Percentiles rank a stretch among this genome's conserved stretches.
These are phyloP conservation scores for Nyctibius bracteatus DNA, from an alignment of 2,113 vertebrate species.

Conservation along the genomic window DNA sequence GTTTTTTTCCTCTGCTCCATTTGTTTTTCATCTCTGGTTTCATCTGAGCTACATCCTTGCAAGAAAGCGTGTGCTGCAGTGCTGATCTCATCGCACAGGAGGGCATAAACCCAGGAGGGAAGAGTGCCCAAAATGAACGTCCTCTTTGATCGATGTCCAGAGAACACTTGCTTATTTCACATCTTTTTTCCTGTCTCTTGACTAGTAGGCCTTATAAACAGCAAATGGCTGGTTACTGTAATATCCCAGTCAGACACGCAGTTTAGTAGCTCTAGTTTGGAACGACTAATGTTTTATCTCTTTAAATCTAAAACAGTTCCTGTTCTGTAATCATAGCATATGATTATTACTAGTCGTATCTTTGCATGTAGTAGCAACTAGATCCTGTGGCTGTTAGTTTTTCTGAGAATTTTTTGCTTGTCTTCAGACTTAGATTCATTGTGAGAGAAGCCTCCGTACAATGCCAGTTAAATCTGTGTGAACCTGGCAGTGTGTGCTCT, in stretches of 20 bases:
- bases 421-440: not conserved
- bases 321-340: not conserved
- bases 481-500: not conserved
- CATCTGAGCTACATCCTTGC: not conserved
- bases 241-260: not conserved
- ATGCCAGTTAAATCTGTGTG: not conserved
- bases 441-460: not conserved
- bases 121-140: not conserved
- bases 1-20: not conserved
- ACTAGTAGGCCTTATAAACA: not conserved
- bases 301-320: not conserved
- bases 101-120: not conserved
- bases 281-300: not conserved
- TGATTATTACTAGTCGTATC: not conserved
- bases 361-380: not conserved
- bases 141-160: not conserved
- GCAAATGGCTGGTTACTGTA: not conserved
- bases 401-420: not conserved
- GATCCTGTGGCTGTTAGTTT: not conserved
- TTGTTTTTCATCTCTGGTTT: conserved; percentile 40
- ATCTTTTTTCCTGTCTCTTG: not conserved
- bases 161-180: not conserved
- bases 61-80: not conserved
- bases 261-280: not conserved
- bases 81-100: not conserved